A percentile compares a stretch with the other conserved stretches of the same genome.
Conservation (phyloP, 2,797 vertebrate species). For the Notamacropus eugenii region DNA sequence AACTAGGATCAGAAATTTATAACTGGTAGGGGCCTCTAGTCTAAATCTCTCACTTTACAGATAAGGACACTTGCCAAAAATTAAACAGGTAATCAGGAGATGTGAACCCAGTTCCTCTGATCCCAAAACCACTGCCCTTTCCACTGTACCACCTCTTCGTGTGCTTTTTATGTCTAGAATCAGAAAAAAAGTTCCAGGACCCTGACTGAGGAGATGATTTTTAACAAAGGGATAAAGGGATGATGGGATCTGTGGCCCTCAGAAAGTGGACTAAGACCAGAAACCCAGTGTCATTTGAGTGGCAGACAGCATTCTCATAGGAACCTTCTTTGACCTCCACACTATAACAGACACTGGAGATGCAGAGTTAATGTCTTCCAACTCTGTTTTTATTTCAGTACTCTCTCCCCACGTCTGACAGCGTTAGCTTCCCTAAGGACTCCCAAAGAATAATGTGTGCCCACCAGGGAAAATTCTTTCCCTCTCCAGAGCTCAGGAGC, state of each 20-base stretch:
- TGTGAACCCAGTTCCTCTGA: background rate
- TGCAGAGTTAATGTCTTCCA: background rate
- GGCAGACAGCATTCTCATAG: background rate
- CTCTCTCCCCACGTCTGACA: background rate
- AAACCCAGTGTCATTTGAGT: background rate
- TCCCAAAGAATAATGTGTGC: background rate
- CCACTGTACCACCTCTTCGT: background rate
- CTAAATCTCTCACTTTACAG: background rate
- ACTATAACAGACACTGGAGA: background rate
- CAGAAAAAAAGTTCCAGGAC: background rate
- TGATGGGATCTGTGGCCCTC: background rate
- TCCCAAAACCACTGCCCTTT: background rate
- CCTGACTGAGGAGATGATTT: background rate
- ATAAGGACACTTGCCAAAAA: background rate
- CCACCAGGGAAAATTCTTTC: background rate
- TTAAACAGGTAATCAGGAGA: background rate
- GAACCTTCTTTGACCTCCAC: conserved; percentile 15
- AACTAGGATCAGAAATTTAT: background rate
- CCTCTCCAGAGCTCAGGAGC: background rate
- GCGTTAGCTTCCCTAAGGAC: background rate
- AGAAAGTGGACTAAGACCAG: background rate
- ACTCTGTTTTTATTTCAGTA: background rate
- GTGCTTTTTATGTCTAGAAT: background rate
- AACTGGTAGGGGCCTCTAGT: background rate
- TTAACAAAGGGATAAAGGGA: background rate